phyloP scores from a whole-genome alignment of 2,797 vertebrate species.

The Tapirus indicus region DNA sequence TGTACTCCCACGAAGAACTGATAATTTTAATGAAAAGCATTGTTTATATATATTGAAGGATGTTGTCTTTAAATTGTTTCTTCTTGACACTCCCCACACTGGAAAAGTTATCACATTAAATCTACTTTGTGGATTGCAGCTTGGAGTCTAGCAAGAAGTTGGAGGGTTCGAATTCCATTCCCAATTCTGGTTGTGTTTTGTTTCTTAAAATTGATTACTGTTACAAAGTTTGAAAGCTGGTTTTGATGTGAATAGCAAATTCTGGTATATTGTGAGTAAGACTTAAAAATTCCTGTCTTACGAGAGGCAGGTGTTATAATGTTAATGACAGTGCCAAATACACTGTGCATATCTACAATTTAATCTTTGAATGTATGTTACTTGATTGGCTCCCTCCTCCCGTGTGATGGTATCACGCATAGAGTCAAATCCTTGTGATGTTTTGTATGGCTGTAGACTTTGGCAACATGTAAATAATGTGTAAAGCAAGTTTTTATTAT shows the following conservation, averaged over 20 bases:
- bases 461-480: constrained; percentile 89
- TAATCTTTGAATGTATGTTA: constrained; percentile 84
- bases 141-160: constrained; percentile 35
- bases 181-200: constrained; percentile 41
- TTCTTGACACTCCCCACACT: neutral
- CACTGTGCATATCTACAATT: constrained; percentile 83
- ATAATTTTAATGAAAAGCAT: constrained; percentile 6
- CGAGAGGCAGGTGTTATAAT: constrained; percentile 59
- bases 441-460: constrained; percentile 84
- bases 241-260: constrained; percentile 66
- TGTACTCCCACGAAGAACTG: neutral
- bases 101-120: constrained; percentile 34
- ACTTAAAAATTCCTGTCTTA: constrained; percentile 57
- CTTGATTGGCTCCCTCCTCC: constrained; percentile 60
- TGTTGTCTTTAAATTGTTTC: constrained; percentile 50
- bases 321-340: constrained; percentile 87
- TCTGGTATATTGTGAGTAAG: constrained; percentile 73
- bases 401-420: constrained; percentile 78
- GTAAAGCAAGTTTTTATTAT: constrained; percentile 90
- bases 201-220: constrained; percentile 52
- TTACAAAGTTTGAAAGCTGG: constrained; percentile 56
- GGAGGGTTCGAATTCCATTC: constrained; percentile 35
- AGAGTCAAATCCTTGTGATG: constrained; percentile 80
- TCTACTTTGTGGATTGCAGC: neutral
- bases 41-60: neutral